Conservation (phyloP, 2,797 vertebrate genomes). For the Oryzias sinensis region DNA sequence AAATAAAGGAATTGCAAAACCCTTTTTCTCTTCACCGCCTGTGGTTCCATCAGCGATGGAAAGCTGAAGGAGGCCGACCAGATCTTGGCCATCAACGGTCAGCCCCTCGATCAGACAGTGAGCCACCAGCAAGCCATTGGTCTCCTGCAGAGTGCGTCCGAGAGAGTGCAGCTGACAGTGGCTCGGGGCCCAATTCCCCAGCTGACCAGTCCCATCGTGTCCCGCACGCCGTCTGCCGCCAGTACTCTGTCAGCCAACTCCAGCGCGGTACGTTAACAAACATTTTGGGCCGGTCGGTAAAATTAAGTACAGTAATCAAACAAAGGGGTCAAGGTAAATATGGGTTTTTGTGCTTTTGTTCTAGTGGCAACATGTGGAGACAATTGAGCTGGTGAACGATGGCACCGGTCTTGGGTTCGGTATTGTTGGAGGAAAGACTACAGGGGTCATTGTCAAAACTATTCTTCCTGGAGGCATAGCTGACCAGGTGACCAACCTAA, state of each 20-base stretch:
- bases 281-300: no score
- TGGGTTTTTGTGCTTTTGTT: background rate
- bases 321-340: no score
- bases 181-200: constrained; percentile 88
- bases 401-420: constrained; percentile 96
- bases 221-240: constrained; percentile 91
- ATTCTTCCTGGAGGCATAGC: constrained; percentile 95
- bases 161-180: constrained; percentile 86
- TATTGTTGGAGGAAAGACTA: constrained; percentile 94
- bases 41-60: constrained; percentile 81
- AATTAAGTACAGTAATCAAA: no score
- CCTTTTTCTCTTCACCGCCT: background rate
- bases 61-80: constrained; percentile 94
- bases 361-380: constrained; percentile 92
- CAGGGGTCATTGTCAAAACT: constrained; percentile 96
- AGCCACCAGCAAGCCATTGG: constrained; percentile 94
- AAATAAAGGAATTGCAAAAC: no score
- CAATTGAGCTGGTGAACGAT: constrained; percentile 93
- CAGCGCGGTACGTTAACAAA: constrained; percentile 78
- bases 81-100: constrained; percentile 93
- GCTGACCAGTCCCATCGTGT: constrained; percentile 85
- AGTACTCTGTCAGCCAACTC: constrained; percentile 94
- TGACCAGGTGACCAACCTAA: constrained; percentile 83
- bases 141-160: constrained; percentile 90
- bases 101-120: constrained; percentile 89